Evolutionary conservation across 2,797 vertebrate species (phyloP), one percentile per base, ranked within the genome.

Genomic region (Sebastes cheni): DNA sequence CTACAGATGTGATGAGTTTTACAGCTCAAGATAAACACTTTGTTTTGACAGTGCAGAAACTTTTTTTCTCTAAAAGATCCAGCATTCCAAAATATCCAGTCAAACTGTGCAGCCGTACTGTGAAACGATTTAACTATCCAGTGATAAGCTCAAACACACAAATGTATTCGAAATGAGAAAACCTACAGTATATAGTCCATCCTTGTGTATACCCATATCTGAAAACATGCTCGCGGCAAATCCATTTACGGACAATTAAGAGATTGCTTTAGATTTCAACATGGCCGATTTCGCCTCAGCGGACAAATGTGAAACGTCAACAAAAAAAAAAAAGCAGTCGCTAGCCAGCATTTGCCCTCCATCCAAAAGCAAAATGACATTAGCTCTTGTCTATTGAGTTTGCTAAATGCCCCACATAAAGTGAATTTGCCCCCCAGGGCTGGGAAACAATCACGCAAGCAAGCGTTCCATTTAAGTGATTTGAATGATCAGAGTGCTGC

Each of bases 331-430:
- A 86, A 77, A 78, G 73, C 75, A 56, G 85, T 80, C 36, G n/a
- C 83, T 88, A 36, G 83, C 83, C 79, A 84, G 82, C 80, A 55
- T 89, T 95, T 93, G 87, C 92, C 92, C 93, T 79, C 90, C 77
- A 88, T 86, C 91, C 91, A 91, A 92, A 91, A 91, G 90, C 87
- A 89, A 93, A 95, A 92, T 92, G 90, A 85, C 93, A 95, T 95
- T 94, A 93, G 91, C 86, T 88, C 87, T 89, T 90, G 91, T 94
- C 91, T 94, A 95, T 95, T 94, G 95, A 93, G 94, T 95, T 94
- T 94, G 94, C 91, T 96, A 96, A 96, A 96, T 94, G 95, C 90
- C 92, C 94, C 94, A 94, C 91, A 94, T 94, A 94, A 93, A 94
- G 89, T 92, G 92, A 92, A 94, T 94, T 93, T 91, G 83, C 91